Percentiles rank a stretch among this genome's conserved stretches.
Conservation (phyloP, 2,797 vertebrate species). For the Garrulus glandarius region DNA sequence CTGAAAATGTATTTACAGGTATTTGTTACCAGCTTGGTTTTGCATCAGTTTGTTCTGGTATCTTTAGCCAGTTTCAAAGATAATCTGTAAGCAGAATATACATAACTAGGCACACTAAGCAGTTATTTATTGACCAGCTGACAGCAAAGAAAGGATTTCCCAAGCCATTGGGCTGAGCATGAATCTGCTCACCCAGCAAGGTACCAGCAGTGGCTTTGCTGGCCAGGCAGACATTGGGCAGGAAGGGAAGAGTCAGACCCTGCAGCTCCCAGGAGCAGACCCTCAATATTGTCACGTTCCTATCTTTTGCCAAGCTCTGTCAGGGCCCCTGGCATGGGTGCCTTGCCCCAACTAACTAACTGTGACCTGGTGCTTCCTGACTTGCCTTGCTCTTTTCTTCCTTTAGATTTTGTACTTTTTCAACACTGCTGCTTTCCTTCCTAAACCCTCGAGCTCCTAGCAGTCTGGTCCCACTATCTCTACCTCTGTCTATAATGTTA, state of each 20-base stretch:
- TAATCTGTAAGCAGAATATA: not conserved
- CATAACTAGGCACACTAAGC: not conserved
- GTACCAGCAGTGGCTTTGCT: not conserved
- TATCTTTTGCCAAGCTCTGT: rapidly evolving
- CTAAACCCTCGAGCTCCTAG: not conserved
- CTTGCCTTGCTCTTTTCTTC: not conserved
- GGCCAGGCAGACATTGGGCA: rapidly evolving
- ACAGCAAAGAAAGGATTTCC: not conserved
- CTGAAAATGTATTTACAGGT: not conserved
- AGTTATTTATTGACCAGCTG: not conserved
- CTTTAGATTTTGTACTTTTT: not conserved
- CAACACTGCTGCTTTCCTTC: not conserved
- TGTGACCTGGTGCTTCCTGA: not conserved
- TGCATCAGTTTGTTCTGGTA: not conserved
- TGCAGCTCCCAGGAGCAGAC: not conserved
- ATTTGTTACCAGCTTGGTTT: not conserved
- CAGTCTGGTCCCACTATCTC: not conserved
- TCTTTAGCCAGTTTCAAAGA: not conserved
- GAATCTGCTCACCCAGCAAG: not conserved
- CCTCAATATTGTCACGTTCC: rapidly evolving
- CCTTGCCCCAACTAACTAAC: not conserved
- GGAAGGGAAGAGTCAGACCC: not conserved
- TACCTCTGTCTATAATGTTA: not conserved
- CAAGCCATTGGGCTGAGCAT: not conserved
- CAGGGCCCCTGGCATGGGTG: not conserved